Evolutionary conservation across 92 coral and sea anemone species (phyloP), one percentile per base, ranked within the genome.

Genomic region (Bergia puertoricense): DNA sequence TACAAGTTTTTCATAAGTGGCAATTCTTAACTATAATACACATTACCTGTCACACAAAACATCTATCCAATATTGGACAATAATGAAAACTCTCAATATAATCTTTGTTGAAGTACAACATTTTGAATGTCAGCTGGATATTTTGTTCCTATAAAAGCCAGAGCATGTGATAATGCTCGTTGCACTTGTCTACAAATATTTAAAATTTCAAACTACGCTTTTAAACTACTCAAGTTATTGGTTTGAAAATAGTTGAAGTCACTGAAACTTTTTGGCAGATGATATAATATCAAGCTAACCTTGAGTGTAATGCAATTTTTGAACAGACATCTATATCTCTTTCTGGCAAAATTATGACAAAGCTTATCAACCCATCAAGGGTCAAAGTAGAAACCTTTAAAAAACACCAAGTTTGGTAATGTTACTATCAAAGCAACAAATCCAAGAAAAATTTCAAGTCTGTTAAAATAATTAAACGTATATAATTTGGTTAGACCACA

Each of bases 121-220:
- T 11, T 75, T 2, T 13, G 79, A 40, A 75, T 20, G 43, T 14
- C 9, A 75, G 8, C 8, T 40, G 46, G 7, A 36, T 71, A 6
- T 1, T n/a, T 30, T 8, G 30, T 2, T 15, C 76, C 15, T 6
- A 54, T 0, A 71, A 71, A 2, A 30, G 0, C 42, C 39, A 36
- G 13, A 22, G 42, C 10, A n/a, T 13, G 16, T 5, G 18, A 36
- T 36, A 69, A 69, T 11, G 75, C 54, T 54, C 18, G 1, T 8
- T 30, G 43, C 2, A 38, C 13, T n/a, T 69, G 14, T 72, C 15
- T 37, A 72, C 40, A 36, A 37, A 72, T 3, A 41, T 36, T 30
- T 72, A 72, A 72, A 72, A 72, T 72, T 39, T 36, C 2, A 36
- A 37, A 72, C 76, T 30, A 72, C 76, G 76, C 76, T 72, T 71